Evolutionary conservation across 1,140 invertebrate species (phyloP).

Genomic region (Sycophaga agraensis): DNA sequence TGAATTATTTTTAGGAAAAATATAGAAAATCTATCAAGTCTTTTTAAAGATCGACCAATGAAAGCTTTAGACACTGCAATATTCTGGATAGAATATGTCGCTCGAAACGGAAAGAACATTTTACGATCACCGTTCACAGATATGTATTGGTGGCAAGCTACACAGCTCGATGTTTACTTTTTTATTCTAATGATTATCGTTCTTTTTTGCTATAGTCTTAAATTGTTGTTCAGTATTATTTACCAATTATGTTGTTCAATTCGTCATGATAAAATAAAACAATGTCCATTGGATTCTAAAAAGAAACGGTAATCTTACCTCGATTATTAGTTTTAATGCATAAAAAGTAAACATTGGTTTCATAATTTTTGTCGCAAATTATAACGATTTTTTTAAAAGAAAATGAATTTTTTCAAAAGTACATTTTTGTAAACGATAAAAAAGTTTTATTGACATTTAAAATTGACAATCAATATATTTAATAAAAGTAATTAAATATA

Average conservation of each 20-base stretch:
- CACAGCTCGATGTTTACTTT: neutral
- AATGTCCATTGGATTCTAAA: too few relatives aligned
- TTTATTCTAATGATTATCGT: neutral
- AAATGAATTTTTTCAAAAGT: too few relatives aligned
- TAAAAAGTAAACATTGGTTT: too few relatives aligned
- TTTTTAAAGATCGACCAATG: constrained; percentile 1
- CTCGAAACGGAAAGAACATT: neutral
- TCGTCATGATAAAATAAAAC: neutral
- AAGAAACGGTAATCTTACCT: too few relatives aligned
- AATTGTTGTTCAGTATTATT: neutral
- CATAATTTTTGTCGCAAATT: too few relatives aligned
- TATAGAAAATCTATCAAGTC: neutral
- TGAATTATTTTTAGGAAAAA: neutral
- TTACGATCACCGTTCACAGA: neutral
- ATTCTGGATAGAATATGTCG: constrained; percentile 12
- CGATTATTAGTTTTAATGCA: too few relatives aligned
- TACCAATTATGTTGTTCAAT: neutral
- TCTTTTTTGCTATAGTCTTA: neutral
- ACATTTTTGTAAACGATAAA: too few relatives aligned
- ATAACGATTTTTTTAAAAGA: too few relatives aligned
- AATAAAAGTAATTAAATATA: too few relatives aligned
- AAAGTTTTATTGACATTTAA: too few relatives aligned
- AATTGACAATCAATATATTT: too few relatives aligned
- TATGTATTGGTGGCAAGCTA: neutral
- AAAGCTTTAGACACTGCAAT: neutral